Evolutionary conservation across 2,113 vertebrate genomes (phyloP).

Genomic region (Aviceda subcristata): DNA sequence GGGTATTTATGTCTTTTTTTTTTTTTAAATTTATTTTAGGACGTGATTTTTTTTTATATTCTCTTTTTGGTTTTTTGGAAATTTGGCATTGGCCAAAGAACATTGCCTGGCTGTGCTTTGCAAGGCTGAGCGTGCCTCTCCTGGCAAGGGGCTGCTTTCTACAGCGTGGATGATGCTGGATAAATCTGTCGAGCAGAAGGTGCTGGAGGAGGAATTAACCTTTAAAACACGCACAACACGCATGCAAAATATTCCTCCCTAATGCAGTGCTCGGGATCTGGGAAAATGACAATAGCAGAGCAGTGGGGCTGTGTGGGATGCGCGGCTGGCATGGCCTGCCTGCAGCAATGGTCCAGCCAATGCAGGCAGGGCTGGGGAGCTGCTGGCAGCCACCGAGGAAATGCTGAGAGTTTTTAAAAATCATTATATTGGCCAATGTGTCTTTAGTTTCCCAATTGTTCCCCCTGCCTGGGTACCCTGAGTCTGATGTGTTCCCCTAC

Average conservation of each 20-base stretch:
- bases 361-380: background rate
- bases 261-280: background rate
- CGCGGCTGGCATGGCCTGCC: background rate
- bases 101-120: background rate
- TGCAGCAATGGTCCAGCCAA: background rate
- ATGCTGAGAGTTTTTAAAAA: background rate
- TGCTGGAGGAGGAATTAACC: background rate
- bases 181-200: slow-evolving; percentile 38
- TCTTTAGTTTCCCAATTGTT: background rate
- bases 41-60: background rate
- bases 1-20: background rate
- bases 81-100: background rate
- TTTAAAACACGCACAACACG: background rate
- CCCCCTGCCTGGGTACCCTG: background rate
- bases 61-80: background rate
- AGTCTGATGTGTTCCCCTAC: background rate
- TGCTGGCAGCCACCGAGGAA: background rate
- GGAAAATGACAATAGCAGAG: slow-evolving; percentile 34
- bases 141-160: background rate
- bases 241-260: background rate
- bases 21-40: background rate
- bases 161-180: background rate
- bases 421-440: background rate
- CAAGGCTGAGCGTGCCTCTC: background rate
- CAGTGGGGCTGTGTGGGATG: background rate